Evolutionary conservation across 1,140 invertebrate genomes (phyloP), one percentile per base, ranked within the genome.

Genomic region (Caenorhabditis briggsae): DNA sequence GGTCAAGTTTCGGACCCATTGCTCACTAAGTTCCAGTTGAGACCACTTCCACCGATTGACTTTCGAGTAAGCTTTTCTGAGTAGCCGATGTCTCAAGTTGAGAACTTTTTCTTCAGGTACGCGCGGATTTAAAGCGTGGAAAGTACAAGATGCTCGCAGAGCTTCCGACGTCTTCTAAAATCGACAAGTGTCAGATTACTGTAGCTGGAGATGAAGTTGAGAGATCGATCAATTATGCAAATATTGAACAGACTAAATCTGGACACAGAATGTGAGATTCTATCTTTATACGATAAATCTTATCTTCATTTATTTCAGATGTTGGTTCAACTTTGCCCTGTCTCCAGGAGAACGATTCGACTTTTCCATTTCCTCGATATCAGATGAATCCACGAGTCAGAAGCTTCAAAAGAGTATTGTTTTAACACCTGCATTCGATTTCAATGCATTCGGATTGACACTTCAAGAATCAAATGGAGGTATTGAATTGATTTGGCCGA

Each of bases 341-440:
- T 53, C 83, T 18, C 90, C 90, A n/a, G 90, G 90, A 43, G 82
- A 87, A 25, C 53, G 91, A 43, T 91, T 92, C 65, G 91, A 91
- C 82, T 82, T 91, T n/a, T 86, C 90, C 14, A 90, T 89, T n/a
- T 82, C 87, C 7, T 86, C 90, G 18, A 70, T 86, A 14, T 90
- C 89, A 74, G 89, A 85, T 14, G 58, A 86, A 9, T 55, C 86
- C 11, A 18, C 70, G 43, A 90, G 90, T 82, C 91, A 86, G 14
- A 91, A 90, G 59, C 83, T 90, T 5, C 74, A 90, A 16, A 82
- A 88, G 53, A 92, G 85, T 64, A 82, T 84, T 16, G 91, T 91
- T 2, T 23, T 91, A 5, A 90, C 90, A 23, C 91, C 91, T 14
- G 91, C 90, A 16, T 91, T 91, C 61, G 88, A 91, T 82, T 86